These are phyloP conservation scores for Petrolisthes cinctipes DNA, from an alignment of 2,888 invertebrate genomes.

Conservation along the genomic window DNA sequence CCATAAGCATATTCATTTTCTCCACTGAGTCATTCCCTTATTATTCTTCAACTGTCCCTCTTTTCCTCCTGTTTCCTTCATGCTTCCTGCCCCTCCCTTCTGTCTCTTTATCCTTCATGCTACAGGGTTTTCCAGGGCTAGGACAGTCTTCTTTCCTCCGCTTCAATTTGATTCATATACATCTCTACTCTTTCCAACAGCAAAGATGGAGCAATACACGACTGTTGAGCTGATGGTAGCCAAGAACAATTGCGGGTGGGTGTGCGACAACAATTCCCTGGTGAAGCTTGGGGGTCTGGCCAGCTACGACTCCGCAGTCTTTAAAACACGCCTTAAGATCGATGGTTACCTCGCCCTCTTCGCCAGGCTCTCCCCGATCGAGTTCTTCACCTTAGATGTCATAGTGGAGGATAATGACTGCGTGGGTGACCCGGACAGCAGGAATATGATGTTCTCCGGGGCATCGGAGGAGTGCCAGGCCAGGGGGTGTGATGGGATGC, in stretches of 20 bases:
- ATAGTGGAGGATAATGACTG: background rate
- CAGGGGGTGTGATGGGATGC: constrained; percentile 42
- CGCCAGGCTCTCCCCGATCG: constrained; percentile 11
- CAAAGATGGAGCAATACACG: too few relatives aligned
- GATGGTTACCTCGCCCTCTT: constrained; percentile 35
- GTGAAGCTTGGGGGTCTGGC: background rate
- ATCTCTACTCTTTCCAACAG: too few relatives aligned
- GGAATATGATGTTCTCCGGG: background rate
- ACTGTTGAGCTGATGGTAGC: too few relatives aligned
- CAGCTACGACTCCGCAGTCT: background rate
- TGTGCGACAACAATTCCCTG: background rate
- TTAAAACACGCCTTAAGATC: constrained; percentile 35
- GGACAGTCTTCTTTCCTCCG: too few relatives aligned
- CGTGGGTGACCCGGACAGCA: background rate
- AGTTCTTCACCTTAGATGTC: constrained; percentile 37
- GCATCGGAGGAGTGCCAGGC: constrained; percentile 33
- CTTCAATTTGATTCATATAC: too few relatives aligned
- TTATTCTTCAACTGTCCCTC: too few relatives aligned
- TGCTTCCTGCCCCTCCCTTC: too few relatives aligned
- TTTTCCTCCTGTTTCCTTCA: too few relatives aligned
- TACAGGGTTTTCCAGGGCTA: too few relatives aligned
- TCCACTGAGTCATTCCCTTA: too few relatives aligned
- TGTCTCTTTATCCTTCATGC: too few relatives aligned
- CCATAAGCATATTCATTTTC: too few relatives aligned
- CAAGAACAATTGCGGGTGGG: background rate